A percentile compares a stretch with the other conserved stretches of the same genome.
Conservation (phyloP, 2,888 invertebrate genomes). For the Aleiodes testaceus region DNA sequence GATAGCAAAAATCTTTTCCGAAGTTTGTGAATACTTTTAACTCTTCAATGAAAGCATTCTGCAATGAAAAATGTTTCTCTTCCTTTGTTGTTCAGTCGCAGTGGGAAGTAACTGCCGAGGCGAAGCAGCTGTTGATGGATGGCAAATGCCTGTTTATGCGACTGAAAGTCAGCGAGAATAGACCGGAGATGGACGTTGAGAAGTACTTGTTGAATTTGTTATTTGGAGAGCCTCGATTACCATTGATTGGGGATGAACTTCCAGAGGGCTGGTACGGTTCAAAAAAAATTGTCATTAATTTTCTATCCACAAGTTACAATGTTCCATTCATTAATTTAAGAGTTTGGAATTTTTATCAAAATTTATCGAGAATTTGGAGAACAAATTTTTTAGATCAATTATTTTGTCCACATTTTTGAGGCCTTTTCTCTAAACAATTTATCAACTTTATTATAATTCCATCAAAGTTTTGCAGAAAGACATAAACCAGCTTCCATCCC, state of each 20-base stretch:
- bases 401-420: too few relatives aligned
- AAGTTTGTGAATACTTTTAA: conserved; percentile 53
- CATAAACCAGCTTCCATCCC: conserved; percentile 62
- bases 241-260: conserved; percentile 53
- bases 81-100: conserved; percentile 54
- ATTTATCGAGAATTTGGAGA: too few relatives aligned
- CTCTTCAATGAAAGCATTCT: not conserved
- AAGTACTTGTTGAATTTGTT: conserved; percentile 60
- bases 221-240: conserved; percentile 60
- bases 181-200: conserved; percentile 62
- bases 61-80: not conserved
- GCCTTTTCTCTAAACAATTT: too few relatives aligned
- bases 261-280: conserved; percentile 62
- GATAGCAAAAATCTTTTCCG: conserved; percentile 60
- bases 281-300: not conserved
- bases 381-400: too few relatives aligned
- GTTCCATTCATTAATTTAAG: not conserved
- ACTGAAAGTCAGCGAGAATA: conserved; percentile 58
- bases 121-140: conserved; percentile 61
- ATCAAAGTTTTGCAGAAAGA: conserved; percentile 60
- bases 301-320: not conserved
- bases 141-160: conserved; percentile 67
- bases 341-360: too few relatives aligned
- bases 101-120: conserved; percentile 59
- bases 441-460: not conserved